Evolutionary conservation across 2,113 vertebrate species (phyloP).

Genomic region (Phocoena phocoena): DNA sequence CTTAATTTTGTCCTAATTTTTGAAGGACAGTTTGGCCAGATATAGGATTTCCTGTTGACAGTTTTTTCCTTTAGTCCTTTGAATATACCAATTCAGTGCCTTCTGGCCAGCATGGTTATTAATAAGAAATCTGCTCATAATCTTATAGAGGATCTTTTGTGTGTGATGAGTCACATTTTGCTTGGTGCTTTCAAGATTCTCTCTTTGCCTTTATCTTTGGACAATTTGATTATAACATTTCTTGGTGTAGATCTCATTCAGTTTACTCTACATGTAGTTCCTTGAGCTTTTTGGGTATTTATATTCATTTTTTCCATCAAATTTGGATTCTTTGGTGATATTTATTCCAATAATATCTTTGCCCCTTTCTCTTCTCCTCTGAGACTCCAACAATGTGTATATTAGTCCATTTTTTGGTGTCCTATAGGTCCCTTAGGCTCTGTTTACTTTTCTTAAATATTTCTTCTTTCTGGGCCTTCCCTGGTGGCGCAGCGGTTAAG

Average conservation of each 20-base stretch:
- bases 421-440: background rate
- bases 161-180: background rate
- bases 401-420: background rate
- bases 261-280: background rate
- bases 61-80: background rate
- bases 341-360: background rate
- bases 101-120: background rate
- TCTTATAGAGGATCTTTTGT: background rate
- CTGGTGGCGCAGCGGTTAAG: too few relatives aligned
- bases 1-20: background rate
- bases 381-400: background rate
- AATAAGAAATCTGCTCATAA: background rate
- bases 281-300: background rate
- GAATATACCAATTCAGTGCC: background rate
- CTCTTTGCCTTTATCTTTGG: background rate
- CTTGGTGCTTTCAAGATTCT: background rate
- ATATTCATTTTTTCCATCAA: background rate
- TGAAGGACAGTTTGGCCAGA: background rate
- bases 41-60: background rate
- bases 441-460: background rate
- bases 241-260: background rate
- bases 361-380: background rate
- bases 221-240: background rate
- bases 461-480: background rate
- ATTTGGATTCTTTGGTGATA: background rate